Conservation (phyloP, 2,888 invertebrate species). For the Scaptodrosophila latifasciaeformis region DNA sequence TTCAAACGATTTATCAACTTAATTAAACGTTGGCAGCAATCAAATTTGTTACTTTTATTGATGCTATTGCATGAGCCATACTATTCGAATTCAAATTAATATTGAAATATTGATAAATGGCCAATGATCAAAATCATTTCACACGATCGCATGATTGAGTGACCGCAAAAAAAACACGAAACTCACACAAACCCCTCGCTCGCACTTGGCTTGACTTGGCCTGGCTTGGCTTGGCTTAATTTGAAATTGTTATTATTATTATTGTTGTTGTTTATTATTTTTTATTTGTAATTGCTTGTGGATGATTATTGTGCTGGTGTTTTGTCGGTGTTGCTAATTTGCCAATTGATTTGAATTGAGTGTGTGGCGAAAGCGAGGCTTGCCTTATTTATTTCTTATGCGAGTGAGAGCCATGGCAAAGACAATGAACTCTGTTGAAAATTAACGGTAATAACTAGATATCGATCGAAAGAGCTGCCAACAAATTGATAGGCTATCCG, state of each 20-base stretch:
- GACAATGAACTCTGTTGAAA: conserved; percentile 54
- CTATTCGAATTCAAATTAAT: conserved; percentile 18
- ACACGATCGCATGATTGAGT: conserved; percentile 58
- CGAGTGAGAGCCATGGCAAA: conserved; percentile 51
- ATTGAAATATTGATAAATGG: conserved; percentile 57
- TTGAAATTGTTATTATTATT: conserved; percentile 23
- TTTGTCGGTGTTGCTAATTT: conserved; percentile 54
- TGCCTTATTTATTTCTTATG: neutral
- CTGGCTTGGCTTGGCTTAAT: neutral
- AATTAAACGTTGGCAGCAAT: conserved; percentile 57
- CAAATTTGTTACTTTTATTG: conserved; percentile 24
- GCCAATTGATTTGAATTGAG: conserved; percentile 53
- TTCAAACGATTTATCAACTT: conserved; percentile 67
- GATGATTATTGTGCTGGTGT: conserved; percentile 12
- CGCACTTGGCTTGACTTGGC: too few species aligned
- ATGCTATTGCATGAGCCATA: neutral
- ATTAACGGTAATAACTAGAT: neutral
- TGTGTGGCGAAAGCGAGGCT: conserved; percentile 48
- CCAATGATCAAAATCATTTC: conserved; percentile 63
- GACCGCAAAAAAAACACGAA: conserved; percentile 14
- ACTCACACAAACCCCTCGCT: conserved; percentile 8
- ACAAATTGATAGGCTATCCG: too few species aligned
- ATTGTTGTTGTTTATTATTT: conserved; percentile 7
- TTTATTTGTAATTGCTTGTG: too few species aligned
- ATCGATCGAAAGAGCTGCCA: neutral